A percentile compares a stretch with the other conserved stretches of the same genome.
phyloP scores from a whole-genome alignment of 2,113 vertebrate species.

The Rafetus swinhoei region DNA sequence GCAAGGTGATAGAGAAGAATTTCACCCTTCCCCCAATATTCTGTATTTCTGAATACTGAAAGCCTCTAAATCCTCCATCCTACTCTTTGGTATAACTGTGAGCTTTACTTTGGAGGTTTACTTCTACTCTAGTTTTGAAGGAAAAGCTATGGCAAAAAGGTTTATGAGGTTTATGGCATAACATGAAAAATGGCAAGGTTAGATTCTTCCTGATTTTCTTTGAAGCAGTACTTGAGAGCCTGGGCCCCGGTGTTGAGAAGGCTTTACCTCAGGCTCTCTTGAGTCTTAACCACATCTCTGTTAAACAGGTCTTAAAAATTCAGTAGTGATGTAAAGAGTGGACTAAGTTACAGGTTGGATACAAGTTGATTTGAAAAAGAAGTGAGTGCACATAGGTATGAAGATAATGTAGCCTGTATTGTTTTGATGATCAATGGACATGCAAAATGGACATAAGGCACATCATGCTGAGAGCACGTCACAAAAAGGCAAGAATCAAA shows the following conservation, averaged over 20 bases:
- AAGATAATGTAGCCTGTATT: neutral
- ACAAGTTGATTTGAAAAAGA: neutral
- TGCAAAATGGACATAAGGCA: neutral
- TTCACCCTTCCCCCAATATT: neutral
- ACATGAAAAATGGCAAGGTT: neutral
- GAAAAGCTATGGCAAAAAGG: neutral
- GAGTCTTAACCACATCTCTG: neutral
- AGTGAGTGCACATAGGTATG: neutral
- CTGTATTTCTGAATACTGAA: neutral
- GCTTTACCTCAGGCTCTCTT: neutral
- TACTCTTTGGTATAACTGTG: accelerated
- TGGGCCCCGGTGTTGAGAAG: neutral
- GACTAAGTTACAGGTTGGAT: neutral
- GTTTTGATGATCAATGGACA: neutral
- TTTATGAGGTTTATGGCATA: neutral
- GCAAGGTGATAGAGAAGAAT: neutral
- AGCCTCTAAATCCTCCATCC: neutral
- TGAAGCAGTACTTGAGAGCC: neutral
- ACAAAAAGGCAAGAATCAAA: neutral
- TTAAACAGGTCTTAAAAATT: neutral
- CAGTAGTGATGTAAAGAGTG: neutral
- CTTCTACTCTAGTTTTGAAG: neutral
- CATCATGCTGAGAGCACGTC: neutral
- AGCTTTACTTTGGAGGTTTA: neutral
- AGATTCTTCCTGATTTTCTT: neutral